Evolutionary conservation across 2,888 invertebrate species (phyloP).

Genomic region (Hipparchia sbordonii): DNA sequence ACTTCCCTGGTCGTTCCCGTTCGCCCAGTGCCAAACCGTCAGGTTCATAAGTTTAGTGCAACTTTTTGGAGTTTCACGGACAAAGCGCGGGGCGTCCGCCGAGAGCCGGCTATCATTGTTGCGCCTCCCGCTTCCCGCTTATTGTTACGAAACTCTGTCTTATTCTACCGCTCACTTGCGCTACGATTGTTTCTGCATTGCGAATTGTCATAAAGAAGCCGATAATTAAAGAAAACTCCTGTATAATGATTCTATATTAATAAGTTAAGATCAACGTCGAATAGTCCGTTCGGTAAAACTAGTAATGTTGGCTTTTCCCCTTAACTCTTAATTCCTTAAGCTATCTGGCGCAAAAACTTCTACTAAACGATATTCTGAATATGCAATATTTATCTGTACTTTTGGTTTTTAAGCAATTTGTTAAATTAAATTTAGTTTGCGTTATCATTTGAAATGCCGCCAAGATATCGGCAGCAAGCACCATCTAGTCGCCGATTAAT

Average conservation of each 20-base stretch:
- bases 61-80: constrained; percentile 49
- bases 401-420: constrained; percentile 36
- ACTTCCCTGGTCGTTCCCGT: constrained; percentile 63
- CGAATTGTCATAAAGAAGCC: constrained; percentile 37
- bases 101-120: constrained; percentile 47
- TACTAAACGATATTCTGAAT: constrained; percentile 28
- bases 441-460: constrained; percentile 69
- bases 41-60: constrained; percentile 46
- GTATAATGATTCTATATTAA: not conserved
- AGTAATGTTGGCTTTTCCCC: constrained; percentile 15
- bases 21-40: constrained; percentile 48
- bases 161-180: constrained; percentile 49
- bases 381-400: constrained; percentile 37
- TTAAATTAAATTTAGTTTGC: constrained; percentile 54
- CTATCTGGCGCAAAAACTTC: constrained; percentile 23
- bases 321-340: constrained; percentile 5
- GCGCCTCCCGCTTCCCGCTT: constrained; percentile 46
- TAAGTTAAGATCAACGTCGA: not conserved
- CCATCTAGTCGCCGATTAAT: constrained; percentile 64
- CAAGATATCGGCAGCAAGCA: constrained; percentile 63
- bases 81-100: constrained; percentile 46
- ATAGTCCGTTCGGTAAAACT: not conserved
- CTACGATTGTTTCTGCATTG: constrained; percentile 46
- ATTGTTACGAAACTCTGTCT: constrained; percentile 50
- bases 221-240: constrained; percentile 8